These are phyloP conservation scores for Drosophila saltans DNA, from an alignment of 1,140 invertebrate species.

Conservation along the genomic window DNA sequence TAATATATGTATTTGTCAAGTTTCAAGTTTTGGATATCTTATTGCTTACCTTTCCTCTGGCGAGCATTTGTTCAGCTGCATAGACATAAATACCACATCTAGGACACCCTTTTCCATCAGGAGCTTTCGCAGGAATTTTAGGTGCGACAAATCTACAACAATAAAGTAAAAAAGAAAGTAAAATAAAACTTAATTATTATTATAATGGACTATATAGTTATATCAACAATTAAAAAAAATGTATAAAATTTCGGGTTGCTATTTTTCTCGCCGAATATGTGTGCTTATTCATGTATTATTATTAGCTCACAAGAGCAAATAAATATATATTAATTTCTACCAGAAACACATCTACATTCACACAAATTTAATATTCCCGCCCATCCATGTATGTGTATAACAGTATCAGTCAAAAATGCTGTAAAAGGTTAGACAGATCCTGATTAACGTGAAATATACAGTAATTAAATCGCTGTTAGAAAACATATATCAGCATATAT, in stretches of 20 bases:
- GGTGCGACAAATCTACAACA: slow-evolving; percentile 41
- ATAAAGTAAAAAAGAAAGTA: too few species aligned
- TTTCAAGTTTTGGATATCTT: background rate
- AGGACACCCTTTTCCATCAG: slow-evolving; percentile 94
- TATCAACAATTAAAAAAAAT: background rate
- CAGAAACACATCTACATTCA: background rate
- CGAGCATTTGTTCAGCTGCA: slow-evolving; percentile 96
- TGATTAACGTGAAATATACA: too few species aligned
- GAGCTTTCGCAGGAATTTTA: slow-evolving; percentile 84
- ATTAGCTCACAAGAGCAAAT: slow-evolving; percentile 3
- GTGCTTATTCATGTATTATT: slow-evolving; percentile 9
- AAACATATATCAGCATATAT: too few species aligned
- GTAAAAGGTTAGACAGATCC: background rate
- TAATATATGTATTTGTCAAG: too few species aligned
- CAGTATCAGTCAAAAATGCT: background rate
- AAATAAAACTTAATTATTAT: background rate
- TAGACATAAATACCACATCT: slow-evolving; percentile 96
- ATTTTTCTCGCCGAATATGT: background rate
- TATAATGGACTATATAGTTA: background rate
- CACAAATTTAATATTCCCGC: too few species aligned
- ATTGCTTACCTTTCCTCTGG: slow-evolving; percentile 86
- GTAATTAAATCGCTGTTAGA: too few species aligned
- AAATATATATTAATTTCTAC: background rate
- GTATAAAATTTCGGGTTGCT: background rate
- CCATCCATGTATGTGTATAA: too few species aligned